Conservation (phyloP, 2,888 invertebrate species). For the Theodoxus fluviatilis region DNA sequence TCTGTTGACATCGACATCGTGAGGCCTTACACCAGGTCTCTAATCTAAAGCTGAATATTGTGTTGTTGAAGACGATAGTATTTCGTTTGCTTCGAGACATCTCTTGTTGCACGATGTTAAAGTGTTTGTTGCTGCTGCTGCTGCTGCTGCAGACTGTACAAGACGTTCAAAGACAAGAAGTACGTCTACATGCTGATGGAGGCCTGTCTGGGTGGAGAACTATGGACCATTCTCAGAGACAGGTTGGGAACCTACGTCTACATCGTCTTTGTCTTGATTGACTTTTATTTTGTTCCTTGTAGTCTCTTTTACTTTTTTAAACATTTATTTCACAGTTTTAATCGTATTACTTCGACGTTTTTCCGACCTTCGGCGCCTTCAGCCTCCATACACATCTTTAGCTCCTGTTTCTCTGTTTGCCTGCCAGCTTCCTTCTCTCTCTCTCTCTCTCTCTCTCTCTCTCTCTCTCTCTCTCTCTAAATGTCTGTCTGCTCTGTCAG, state of each 20-base stretch:
- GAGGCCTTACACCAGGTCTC: no score
- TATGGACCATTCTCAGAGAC: conserved; percentile 92
- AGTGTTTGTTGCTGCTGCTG: background rate
- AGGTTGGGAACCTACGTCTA: no score
- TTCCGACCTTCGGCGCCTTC: no score
- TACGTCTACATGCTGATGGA: conserved; percentile 96
- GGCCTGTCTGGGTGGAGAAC: conserved; percentile 90
- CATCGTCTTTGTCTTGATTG: no score
- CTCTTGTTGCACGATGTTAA: conserved; percentile 6
- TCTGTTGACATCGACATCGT: no score
- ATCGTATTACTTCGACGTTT: no score
- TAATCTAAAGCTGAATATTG: background rate
- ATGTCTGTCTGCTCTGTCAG: background rate
- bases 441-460: conserved; percentile 9
- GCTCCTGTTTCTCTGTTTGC: background rate
- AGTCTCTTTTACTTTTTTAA: background rate
- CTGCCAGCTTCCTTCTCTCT: background rate
- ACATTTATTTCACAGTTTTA: no score
- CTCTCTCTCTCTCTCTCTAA: conserved; percentile 9
- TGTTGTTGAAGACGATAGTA: background rate
- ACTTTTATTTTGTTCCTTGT: no score
- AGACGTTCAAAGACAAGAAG: conserved; percentile 88
- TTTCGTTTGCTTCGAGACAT: no score
- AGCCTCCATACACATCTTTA: no score
- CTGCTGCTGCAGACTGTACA: conserved; percentile 75